Conservation (phyloP, 2,113 vertebrate genomes). For the Onychorhynchus coronatus region DNA sequence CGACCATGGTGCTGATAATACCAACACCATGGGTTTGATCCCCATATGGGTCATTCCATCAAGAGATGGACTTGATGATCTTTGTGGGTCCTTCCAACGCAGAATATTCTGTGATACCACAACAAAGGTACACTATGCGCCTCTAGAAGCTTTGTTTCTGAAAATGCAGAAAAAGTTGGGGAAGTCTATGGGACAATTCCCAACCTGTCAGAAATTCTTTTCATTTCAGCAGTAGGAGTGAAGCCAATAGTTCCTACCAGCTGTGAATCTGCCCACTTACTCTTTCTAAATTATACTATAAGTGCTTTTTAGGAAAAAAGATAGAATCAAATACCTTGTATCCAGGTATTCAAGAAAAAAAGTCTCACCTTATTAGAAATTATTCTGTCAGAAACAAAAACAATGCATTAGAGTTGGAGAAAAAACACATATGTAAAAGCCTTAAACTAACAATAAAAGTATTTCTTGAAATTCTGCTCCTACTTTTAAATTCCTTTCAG, state of each 20-base stretch:
- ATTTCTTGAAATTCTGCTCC: not conserved
- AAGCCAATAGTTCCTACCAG: not conserved
- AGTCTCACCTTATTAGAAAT: not conserved
- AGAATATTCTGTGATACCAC: not conserved
- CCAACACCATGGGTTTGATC: not conserved
- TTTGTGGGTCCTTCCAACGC: not conserved
- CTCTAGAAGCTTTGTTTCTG: not conserved
- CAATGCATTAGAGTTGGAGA: not conserved
- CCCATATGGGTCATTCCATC: not conserved
- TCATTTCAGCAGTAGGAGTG: not conserved
- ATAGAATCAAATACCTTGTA: not conserved
- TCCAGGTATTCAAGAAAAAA: not conserved
- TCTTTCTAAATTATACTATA: not conserved
- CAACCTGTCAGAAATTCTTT: not conserved
- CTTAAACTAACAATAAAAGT: not conserved
- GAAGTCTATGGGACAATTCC: not conserved
- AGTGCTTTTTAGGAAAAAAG: not conserved
- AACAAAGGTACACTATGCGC: not conserved
- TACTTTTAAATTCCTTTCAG: not conserved
- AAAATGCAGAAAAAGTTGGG: not conserved
- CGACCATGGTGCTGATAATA: not conserved
- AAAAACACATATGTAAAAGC: not conserved
- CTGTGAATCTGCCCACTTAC: not conserved
- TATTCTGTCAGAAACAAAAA: conserved; percentile 11
- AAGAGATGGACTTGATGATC: not conserved